phyloP scores from a whole-genome alignment of 1,140 invertebrate genomes.

The Drosophila trapezifrons region DNA sequence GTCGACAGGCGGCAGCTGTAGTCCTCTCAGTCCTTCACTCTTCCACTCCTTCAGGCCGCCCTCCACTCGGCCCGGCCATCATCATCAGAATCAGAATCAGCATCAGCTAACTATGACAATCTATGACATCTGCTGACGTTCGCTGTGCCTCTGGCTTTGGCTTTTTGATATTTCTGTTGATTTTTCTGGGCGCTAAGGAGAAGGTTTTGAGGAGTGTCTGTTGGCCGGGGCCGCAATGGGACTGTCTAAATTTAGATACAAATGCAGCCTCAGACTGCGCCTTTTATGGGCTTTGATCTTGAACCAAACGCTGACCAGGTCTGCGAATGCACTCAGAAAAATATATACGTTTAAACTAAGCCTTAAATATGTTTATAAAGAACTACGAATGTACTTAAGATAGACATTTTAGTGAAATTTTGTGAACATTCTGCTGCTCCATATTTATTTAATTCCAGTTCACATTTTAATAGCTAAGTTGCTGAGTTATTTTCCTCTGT shows the following conservation, averaged over 20 bases:
- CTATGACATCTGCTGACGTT: conserved; percentile 61
- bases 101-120: conserved; percentile 71
- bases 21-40: conserved; percentile 17
- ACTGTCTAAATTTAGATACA: conserved; percentile 77
- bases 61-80: conserved; percentile 12
- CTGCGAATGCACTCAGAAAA: conserved; percentile 8
- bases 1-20: conserved; percentile 33
- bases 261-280: conserved; percentile 55
- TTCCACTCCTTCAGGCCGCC: background rate
- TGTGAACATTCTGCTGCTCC: fast-evolving
- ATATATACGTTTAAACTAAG: no score
- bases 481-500: background rate
- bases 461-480: background rate
- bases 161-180: conserved; percentile 23
- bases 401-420: background rate
- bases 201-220: conserved; percentile 10
- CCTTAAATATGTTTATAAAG: background rate
- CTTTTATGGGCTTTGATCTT: conserved; percentile 81
- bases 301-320: conserved; percentile 44
- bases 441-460: background rate
- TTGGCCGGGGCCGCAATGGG: conserved; percentile 25
- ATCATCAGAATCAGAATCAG: conserved; percentile 22
- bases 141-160: conserved; percentile 30
- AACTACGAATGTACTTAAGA: background rate
- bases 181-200: conserved; percentile 6